Evolutionary conservation across 2,888 invertebrate species (phyloP), one percentile per base, ranked within the genome.

Genomic region (Epirrhoe alternata): DNA sequence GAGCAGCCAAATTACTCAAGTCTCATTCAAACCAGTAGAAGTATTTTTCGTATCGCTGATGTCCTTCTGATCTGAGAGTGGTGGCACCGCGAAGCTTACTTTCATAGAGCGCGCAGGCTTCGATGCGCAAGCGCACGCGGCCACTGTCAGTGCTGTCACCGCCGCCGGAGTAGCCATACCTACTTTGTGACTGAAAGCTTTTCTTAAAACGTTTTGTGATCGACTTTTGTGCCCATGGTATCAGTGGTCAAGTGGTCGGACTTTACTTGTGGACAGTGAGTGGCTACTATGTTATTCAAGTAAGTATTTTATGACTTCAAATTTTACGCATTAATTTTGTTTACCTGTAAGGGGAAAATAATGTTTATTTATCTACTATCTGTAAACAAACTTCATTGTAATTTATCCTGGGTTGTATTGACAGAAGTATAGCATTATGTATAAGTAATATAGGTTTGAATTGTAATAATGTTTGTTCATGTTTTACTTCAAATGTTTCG

Each of bases 211-310:
- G 72, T 75, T 76, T 68, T 76, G 87, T 86, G 85, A 77, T 74
- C 69, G 77, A 77, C 78, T 82, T 74, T 82, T 81, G 87, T 87
- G 85, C 80, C 80, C 77, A 86, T 86, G 84, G 75, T 83, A 83
- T 79, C 81, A 66, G 87, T 87, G 87, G 76, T 75, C 76, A 81
- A 81, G 86, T 86, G 85, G 78, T 76, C 77, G 73, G 72, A 80
- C 77, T 78, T 74, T 71, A 73, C 64, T 77, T 75, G 79, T 84
- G 84, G 77, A 81, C 75, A 78, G 81, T 82, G 86, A 81, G 81
- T 80, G 73, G 71, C 71, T 65, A 85, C 72, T 67, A 88, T 88
- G 84, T 82, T 88, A 80, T 78, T 82, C 73, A 87, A 87, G 89
- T 89, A 83, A 80, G 71, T 70, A 64, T 64, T 63, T 64, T 47